Conservation (phyloP, 2,797 vertebrate species). For the Myotis daubentonii region DNA sequence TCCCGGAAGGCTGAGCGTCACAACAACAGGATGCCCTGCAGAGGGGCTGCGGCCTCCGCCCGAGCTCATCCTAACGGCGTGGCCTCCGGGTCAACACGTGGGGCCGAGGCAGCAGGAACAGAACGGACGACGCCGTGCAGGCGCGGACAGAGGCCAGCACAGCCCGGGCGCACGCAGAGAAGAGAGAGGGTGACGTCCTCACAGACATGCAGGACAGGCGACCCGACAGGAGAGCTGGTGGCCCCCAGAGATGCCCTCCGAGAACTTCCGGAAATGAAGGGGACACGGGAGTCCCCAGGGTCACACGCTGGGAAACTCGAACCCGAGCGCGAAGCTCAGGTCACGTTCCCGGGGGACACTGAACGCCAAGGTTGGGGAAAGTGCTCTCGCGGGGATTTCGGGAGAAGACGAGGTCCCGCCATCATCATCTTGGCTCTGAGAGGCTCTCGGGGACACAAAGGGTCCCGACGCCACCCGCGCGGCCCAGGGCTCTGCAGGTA, state of each 20-base stretch:
- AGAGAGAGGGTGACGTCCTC: background rate
- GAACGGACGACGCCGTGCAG: too few relatives aligned
- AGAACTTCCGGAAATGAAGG: constrained; percentile 11
- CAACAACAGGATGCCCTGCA: too few relatives aligned
- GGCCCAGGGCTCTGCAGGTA: background rate
- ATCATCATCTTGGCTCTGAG: background rate
- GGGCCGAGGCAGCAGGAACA: too few relatives aligned
- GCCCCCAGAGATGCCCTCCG: background rate
- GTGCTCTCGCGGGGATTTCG: background rate
- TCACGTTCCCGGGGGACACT: background rate
- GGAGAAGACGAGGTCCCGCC: background rate
- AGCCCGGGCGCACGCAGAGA: too few relatives aligned
- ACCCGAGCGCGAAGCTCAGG: background rate
- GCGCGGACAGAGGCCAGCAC: too few relatives aligned
- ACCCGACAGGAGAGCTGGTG: background rate
- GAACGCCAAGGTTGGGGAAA: background rate
- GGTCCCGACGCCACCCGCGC: background rate
- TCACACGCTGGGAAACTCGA: background rate
- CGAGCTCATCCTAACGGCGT: too few relatives aligned
- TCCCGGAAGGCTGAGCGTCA: too few relatives aligned
- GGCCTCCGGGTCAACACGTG: too few relatives aligned
- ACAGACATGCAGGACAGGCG: constrained; percentile 13
- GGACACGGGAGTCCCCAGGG: background rate
- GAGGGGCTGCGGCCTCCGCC: too few relatives aligned
- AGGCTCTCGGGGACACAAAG: background rate